phyloP scores from a whole-genome alignment of 2,797 vertebrate genomes.

The Mycteria americana region DNA sequence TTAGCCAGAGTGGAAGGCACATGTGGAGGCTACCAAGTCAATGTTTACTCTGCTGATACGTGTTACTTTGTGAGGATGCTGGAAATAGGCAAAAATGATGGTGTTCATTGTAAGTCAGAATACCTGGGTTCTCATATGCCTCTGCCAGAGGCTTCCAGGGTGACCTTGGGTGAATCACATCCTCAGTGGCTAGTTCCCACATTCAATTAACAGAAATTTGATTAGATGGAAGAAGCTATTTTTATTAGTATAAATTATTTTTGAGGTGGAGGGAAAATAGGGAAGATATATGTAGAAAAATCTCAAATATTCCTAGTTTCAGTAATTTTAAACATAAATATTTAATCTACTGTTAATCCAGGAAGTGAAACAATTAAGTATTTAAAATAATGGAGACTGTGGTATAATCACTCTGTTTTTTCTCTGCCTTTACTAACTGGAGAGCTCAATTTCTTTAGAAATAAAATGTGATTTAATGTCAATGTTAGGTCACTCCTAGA shows the following conservation, averaged over 20 bases:
- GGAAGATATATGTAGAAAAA: neutral
- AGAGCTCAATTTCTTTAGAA: slow-evolving; percentile 9
- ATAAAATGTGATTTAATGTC: neutral
- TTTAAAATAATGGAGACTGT: neutral
- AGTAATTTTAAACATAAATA: neutral
- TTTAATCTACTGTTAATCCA: neutral
- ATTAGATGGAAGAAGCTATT: neutral
- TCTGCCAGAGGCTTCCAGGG: neutral
- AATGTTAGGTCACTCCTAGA: neutral
- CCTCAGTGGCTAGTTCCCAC: neutral
- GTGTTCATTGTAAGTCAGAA: neutral
- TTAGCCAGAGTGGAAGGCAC: neutral
- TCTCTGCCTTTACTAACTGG: neutral
- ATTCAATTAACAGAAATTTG: neutral
- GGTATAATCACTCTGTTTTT: neutral
- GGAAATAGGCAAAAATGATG: neutral
- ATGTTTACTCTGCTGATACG: neutral
- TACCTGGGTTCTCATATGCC: neutral
- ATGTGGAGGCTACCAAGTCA: neutral
- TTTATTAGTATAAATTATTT: neutral
- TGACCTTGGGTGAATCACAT: neutral
- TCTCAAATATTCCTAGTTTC: neutral
- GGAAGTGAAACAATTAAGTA: neutral
- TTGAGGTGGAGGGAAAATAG: neutral
- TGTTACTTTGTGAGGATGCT: neutral